Conservation (phyloP, 2,888 invertebrate species). For the Drosophila paucipuncta region DNA sequence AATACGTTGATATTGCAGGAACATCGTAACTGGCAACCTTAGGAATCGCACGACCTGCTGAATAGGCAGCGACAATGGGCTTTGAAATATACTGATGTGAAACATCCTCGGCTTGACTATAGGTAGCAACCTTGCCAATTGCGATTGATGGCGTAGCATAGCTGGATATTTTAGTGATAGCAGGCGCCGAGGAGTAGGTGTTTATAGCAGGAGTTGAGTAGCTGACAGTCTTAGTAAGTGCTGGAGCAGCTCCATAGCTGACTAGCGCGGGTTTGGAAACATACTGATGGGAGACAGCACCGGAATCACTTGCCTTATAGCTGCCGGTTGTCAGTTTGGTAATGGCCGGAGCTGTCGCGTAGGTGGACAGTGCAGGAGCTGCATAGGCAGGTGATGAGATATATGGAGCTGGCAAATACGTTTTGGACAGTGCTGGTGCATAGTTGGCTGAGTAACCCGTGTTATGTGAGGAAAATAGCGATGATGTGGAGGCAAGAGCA, state of each 20-base stretch:
- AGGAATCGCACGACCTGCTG: conserved; percentile 49
- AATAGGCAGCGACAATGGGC: conserved; percentile 55
- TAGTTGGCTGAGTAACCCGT: conserved; percentile 63
- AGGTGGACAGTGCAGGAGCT: conserved; percentile 44
- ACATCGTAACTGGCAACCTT: conserved; percentile 56
- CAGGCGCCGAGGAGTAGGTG: conserved; percentile 43
- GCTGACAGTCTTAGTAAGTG: conserved; percentile 44
- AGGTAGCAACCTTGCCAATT: conserved; percentile 53
- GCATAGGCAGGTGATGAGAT: conserved; percentile 58
- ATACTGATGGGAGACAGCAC: conserved; percentile 71
- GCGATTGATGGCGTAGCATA: conserved; percentile 60
- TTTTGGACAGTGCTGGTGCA: conserved; percentile 71
- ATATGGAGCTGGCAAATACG: conserved; percentile 70
- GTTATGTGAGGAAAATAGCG: conserved; percentile 57
- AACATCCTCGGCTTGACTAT: conserved; percentile 53
- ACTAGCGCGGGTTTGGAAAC: conserved; percentile 70
- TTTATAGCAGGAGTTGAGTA: conserved; percentile 31
- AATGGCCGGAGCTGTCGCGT: conserved; percentile 41
- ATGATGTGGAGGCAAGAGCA: conserved; percentile 50
- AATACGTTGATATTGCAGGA: conserved; percentile 58
- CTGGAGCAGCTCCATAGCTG: conserved; percentile 40
- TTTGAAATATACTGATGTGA: conserved; percentile 73
- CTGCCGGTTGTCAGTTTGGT: conserved; percentile 47
- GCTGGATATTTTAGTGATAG: conserved; percentile 57
- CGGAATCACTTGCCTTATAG: conserved; percentile 44